Evolutionary conservation across 2,888 invertebrate genomes (phyloP).

Genomic region (Drosophila suboccidentalis): DNA sequence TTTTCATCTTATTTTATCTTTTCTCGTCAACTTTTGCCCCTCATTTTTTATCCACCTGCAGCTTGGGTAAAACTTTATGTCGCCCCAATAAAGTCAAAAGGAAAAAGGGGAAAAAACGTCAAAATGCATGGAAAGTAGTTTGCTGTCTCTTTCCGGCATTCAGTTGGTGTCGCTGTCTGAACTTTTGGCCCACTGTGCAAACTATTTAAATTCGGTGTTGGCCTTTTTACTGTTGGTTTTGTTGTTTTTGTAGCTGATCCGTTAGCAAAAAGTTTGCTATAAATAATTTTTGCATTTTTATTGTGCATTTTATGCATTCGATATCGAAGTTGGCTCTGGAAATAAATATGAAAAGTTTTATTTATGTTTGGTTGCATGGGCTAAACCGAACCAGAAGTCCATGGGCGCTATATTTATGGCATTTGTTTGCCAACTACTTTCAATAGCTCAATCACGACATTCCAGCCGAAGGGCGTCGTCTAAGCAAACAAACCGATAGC

Average conservation of each 20-base stretch:
- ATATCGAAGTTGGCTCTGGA: slow-evolving; percentile 75
- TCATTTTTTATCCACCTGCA: slow-evolving; percentile 37
- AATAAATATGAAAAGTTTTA: slow-evolving; percentile 81
- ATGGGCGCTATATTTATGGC: slow-evolving; percentile 76
- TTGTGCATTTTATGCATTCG: slow-evolving; percentile 81
- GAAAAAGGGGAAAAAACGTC: slow-evolving; percentile 13
- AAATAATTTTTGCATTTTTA: slow-evolving; percentile 82
- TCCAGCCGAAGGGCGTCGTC: slow-evolving; percentile 25
- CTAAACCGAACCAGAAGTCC: slow-evolving; percentile 34
- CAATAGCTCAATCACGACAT: slow-evolving; percentile 76
- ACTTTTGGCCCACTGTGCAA: slow-evolving; percentile 53
- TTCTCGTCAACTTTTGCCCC: too few species aligned
- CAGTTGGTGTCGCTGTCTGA: slow-evolving; percentile 29
- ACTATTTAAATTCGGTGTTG: slow-evolving; percentile 77
- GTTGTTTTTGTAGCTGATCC: slow-evolving; percentile 43
- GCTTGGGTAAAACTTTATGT: slow-evolving; percentile 41
- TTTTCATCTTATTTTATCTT: neutral
- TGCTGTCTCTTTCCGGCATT: slow-evolving; percentile 25
- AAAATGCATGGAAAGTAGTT: slow-evolving; percentile 33
- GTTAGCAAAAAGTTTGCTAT: slow-evolving; percentile 65
- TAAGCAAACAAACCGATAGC: slow-evolving; percentile 43
- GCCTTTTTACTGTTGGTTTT: slow-evolving; percentile 20
- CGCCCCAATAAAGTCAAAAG: slow-evolving; percentile 36
- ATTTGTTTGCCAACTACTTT: slow-evolving; percentile 82
- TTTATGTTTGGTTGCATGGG: slow-evolving; percentile 66